A percentile compares a stretch with the other conserved stretches of the same genome.
Evolutionary conservation across 2,888 invertebrate species (phyloP).

Genomic region (Anodontia alba): DNA sequence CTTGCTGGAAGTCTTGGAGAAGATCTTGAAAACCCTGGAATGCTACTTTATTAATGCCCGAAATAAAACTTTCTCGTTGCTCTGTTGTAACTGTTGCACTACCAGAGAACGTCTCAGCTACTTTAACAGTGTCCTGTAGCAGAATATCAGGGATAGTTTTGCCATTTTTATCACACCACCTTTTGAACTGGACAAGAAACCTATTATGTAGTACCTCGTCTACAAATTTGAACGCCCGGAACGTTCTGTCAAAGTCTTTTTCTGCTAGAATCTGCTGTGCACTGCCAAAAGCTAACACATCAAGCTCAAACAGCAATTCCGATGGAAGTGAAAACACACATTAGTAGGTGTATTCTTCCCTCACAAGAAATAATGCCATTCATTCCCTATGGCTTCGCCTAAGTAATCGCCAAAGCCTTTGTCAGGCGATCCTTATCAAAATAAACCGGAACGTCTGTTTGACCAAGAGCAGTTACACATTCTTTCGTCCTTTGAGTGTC

Average conservation of each 20-base stretch:
- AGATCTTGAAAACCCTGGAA: not conserved
- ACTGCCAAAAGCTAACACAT: conserved; percentile 26
- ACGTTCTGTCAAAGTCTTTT: not conserved
- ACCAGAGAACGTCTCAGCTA: too few relatives aligned
- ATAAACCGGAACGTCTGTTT: conserved; percentile 17
- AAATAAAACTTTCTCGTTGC: not conserved
- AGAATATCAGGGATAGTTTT: not conserved
- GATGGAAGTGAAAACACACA: too few relatives aligned
- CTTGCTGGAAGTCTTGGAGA: conserved; percentile 4
- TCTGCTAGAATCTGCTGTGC: too few relatives aligned
- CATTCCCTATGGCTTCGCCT: conserved; percentile 15
- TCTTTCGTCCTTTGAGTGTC: too few relatives aligned
- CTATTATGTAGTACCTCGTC: not conserved
- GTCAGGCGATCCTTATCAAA: conserved; percentile 37
- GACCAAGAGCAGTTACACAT: conserved; percentile 9
- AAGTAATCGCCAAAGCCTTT: conserved; percentile 38
- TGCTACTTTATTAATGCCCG: not conserved
- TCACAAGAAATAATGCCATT: conserved; percentile 29
- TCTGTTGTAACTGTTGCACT: not conserved
- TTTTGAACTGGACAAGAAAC: too few relatives aligned
- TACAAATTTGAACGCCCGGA: not conserved
- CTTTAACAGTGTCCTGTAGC: too few relatives aligned
- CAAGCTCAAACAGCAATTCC: conserved; percentile 22
- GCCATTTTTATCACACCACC: not conserved
- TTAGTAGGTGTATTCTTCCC: conserved; percentile 47